Base-by-base conservation (phyloP, 2,797 vertebrate species). In the Taenioides sp. region DNA sequence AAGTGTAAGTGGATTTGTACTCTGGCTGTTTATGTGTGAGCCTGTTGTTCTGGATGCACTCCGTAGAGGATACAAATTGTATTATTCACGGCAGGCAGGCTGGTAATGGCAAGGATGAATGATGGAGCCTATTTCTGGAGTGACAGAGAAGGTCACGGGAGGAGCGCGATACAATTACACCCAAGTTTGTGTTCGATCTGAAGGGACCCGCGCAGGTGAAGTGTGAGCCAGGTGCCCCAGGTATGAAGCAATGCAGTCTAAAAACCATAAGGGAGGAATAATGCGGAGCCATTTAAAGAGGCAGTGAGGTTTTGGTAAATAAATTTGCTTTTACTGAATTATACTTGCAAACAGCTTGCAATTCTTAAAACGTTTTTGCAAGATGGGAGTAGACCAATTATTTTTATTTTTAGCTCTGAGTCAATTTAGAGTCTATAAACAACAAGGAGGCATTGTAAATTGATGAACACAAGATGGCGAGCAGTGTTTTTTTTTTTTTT, bases 41-140 rank as follows among this genome's bases (percentile, higher is more conserved):
- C 88, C 89, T 88, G 92, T 92, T 93, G 92, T 93, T 92, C 89
- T 92, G 91, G 92, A 94, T 92, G 89, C 90, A 90, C 92, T 94
- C 92, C 93, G 92, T 90, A 90, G 92, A 92, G 91, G 91, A 92
- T 93, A 93, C 93, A 93, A 93, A 94, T 93, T 94, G 87, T 89
- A 94, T 94, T 94, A 94, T 94, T 93, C 92, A 94, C 90, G 87
- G 91, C 85, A 90, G 91, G 89, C 87, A 87, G 89, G 89, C 89
- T 82, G 84, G 90, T 93, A 93, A 93, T 93, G 91, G 92, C 89
- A 83, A 85, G 86, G 80, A 91, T 93, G 93, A 94, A 91, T 93
- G 92, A 94, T 94, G 90, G 91, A 81, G 89, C 84, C 86, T 77
- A 88, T 92, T 93, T 92, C 84, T 81, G 82, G 88, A 72, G 79